phyloP scores from a whole-genome alignment of 2,797 vertebrate species.

The Natrix natrix region DNA sequence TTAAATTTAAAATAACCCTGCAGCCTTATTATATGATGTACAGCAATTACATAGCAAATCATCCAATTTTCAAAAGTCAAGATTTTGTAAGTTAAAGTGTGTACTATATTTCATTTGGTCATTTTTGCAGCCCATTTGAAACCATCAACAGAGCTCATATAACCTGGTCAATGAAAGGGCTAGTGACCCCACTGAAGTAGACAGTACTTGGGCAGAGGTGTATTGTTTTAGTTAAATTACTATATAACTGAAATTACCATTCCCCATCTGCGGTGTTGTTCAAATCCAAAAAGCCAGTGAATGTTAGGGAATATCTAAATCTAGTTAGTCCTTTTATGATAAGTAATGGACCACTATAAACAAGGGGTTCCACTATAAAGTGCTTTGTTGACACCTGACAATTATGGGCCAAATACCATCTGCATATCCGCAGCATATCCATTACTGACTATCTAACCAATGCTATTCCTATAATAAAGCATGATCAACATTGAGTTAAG shows the following conservation, averaged over 20 bases:
- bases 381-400: background rate
- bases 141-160: background rate
- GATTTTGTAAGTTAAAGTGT: background rate
- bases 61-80: background rate
- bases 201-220: background rate
- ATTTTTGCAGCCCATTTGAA: background rate
- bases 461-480: background rate
- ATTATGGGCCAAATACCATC: background rate
- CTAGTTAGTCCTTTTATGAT: background rate
- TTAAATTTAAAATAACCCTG: background rate
- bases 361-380: background rate
- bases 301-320: background rate
- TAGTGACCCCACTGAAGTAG: background rate
- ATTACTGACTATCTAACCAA: background rate
- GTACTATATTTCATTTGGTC: background rate
- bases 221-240: background rate
- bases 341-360: background rate
- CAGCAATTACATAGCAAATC: background rate
- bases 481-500: background rate
- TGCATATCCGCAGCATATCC: background rate
- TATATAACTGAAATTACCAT: background rate
- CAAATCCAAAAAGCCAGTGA: background rate
- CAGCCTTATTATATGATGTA: background rate
- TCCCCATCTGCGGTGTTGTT: background rate
- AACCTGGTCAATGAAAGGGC: background rate